Evolutionary conservation across 2,888 invertebrate species (phyloP).

Genomic region (Tenthredo notha): DNA sequence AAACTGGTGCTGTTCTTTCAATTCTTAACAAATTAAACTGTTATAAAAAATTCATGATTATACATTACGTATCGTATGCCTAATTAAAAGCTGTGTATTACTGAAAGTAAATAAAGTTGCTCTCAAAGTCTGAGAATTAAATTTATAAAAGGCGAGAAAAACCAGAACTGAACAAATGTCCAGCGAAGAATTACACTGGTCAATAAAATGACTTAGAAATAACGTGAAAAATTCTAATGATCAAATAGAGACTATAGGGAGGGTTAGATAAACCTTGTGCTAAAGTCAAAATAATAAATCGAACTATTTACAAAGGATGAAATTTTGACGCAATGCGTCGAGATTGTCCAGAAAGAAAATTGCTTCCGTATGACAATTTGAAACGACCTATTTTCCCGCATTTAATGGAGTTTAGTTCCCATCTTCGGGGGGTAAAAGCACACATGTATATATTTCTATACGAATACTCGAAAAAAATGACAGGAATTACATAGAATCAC

Average conservation of each 20-base stretch:
- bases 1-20: no score
- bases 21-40: no score
- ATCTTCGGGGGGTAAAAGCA: neutral
- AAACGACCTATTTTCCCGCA: neutral
- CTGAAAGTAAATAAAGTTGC: no score
- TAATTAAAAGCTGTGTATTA: no score
- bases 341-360: neutral
- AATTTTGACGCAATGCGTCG: constrained; percentile 25
- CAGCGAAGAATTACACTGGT: no score
- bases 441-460: neutral
- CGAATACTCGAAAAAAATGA: neutral
- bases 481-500: neutral
- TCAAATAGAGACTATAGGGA: neutral
- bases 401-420: constrained; percentile 16
- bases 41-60: no score
- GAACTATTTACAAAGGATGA: neutral
- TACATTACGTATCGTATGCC: no score
- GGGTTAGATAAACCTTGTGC: neutral
- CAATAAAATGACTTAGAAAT: no score
- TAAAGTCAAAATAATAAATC: neutral
- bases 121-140: no score
- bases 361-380: constrained; percentile 22
- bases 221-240: neutral
- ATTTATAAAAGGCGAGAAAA: no score
- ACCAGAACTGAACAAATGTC: no score